Evolutionary conservation across 2,888 invertebrate genomes (phyloP).

Genomic region (Rosalia funebris): DNA sequence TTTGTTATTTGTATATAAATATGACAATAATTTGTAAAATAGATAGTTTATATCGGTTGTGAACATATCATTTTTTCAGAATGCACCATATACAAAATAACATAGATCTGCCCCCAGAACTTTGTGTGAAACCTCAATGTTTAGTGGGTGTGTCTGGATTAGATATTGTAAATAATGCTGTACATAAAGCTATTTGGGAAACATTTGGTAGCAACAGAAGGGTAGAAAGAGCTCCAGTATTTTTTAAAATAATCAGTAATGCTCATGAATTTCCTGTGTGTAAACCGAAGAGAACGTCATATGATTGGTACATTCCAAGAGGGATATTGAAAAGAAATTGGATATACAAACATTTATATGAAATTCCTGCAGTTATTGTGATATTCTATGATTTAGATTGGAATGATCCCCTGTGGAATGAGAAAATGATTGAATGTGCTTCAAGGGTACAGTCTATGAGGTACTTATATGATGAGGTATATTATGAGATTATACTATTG

Average conservation of each 20-base stretch:
- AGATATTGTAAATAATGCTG: constrained; percentile 83
- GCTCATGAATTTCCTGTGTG: constrained; percentile 91
- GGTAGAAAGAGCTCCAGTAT: constrained; percentile 83
- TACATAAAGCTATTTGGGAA: constrained; percentile 94
- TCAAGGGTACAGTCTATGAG: constrained; percentile 85
- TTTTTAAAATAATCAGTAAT: constrained; percentile 82
- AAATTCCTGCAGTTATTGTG: constrained; percentile 92
- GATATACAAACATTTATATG: constrained; percentile 91
- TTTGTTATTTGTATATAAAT: too few species aligned
- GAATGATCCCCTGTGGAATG: constrained; percentile 94
- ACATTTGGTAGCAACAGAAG: constrained; percentile 86
- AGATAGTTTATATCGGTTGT: too few species aligned
- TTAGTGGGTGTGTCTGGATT: constrained; percentile 90
- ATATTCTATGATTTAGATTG: constrained; percentile 97
- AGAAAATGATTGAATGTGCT: constrained; percentile 93
- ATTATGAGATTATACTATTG: too few species aligned
- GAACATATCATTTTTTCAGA: too few species aligned
- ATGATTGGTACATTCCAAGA: constrained; percentile 95
- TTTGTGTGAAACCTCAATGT: constrained; percentile 85
- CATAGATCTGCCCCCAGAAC: constrained; percentile 79
- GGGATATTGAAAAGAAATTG: constrained; percentile 95
- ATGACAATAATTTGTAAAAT: too few species aligned
- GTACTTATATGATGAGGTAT: too few species aligned
- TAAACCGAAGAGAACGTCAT: constrained; percentile 87
- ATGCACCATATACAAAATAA: constrained; percentile 37